Conservation (phyloP, 2,797 vertebrate genomes). For the Enteromius treurensis region DNA sequence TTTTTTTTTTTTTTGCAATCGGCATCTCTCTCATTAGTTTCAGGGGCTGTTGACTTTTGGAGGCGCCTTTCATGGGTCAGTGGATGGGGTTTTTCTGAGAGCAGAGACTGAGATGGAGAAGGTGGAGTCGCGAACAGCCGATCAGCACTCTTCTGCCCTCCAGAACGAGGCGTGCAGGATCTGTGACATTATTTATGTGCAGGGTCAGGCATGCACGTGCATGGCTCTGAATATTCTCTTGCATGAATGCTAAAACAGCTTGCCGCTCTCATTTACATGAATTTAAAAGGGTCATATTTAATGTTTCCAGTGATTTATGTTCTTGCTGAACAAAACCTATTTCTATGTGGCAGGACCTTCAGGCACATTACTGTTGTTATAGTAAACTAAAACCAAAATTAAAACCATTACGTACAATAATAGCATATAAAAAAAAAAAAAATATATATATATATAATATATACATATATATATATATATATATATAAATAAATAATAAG, state of each 20-base stretch:
- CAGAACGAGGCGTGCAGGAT: constrained; percentile 4
- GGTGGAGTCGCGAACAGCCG: neutral
- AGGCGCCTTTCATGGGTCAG: constrained; percentile 67
- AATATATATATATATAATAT: too few species aligned
- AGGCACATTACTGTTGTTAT: neutral
- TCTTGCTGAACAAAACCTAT: constrained; percentile 4
- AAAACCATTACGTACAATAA: too few species aligned
- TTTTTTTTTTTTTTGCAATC: constrained; percentile 43
- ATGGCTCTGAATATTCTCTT: constrained; percentile 36
- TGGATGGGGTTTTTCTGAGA: constrained; percentile 36
- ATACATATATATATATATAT: too few species aligned
- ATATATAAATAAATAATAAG: neutral
- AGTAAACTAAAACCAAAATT: neutral
- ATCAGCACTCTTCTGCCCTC: constrained; percentile 8
- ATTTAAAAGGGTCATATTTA: constrained; percentile 16
- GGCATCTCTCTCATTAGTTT: constrained; percentile 59
- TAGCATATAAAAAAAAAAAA: too few species aligned
- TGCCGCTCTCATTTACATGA: constrained; percentile 6
- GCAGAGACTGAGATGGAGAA: constrained; percentile 44
- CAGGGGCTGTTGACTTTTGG: constrained; percentile 58
- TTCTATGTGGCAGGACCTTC: neutral
- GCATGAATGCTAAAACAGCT: constrained; percentile 33
- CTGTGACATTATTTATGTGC: constrained; percentile 36
- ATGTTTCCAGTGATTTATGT: constrained; percentile 10
- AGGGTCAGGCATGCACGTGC: constrained; percentile 18